Base-by-base conservation (phyloP, 2,113 vertebrate genomes). In the Laticauda laticaudata region DNA sequence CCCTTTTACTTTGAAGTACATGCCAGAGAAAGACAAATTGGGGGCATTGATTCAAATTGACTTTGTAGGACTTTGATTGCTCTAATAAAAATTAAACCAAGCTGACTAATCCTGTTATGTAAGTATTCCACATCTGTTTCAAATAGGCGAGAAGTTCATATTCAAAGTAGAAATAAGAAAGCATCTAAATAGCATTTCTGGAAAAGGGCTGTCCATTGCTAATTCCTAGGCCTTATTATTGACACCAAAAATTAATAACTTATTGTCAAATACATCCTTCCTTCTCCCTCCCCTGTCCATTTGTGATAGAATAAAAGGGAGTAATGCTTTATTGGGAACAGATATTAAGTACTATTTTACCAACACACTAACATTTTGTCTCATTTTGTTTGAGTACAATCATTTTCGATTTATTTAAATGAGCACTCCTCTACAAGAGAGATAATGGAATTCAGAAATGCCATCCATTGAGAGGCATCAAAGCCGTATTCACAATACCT, bases 321-420 rank as follows among this genome's bases (percentile, higher is more conserved):
- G 75, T 69, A 91, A 93, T 92, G 5, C 86, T 9, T 7, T 45
- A 24, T 53, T 91, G 26, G 1, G 48, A 51, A 12, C 0, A 4
- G 24, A 90, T 45, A 20, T 10, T 75, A 93, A 95, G 91, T 43
- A 3, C 4, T 81, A 94, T 94, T 87, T 92, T 4, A 85, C 0
- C 45, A 20, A 64, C 86, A 39, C 89, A 85, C n/a, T 87, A 1
- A 64, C 56, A 3, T 64, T 92, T 93, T 93, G 18, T 20, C 11
- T 91, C 93, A 75, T 92, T 85, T 91, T 61, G 54, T 12, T 11
- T 92, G 29, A 87, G n/a, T 64, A 0, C 92, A 94, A 59, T 90
- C 86, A 53, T 57, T 39, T 2, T 9, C 85, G 24, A 55, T 89
- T 92, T 85, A 86, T 92, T 94, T 93, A 55, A 24, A 45, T 53